Conservation (phyloP, 2,113 vertebrate genomes). For the Daphoenositta chrysoptera region DNA sequence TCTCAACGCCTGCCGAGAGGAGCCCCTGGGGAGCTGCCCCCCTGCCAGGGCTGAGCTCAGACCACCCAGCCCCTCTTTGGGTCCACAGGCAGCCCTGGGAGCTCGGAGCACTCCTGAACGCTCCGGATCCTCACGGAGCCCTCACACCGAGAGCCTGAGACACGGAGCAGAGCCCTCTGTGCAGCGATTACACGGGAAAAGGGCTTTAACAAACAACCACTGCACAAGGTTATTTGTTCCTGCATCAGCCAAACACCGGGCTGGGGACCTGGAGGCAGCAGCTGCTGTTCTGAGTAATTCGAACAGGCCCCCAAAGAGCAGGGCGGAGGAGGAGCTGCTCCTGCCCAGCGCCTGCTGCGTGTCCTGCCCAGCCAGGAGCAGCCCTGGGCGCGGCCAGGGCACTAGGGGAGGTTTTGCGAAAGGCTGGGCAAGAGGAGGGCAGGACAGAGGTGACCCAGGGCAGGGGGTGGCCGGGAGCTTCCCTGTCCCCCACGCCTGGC, state of each 20-base stretch:
- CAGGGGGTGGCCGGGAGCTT: no score
- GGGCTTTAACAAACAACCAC: rapidly evolving
- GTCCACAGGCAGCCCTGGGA: rapidly evolving
- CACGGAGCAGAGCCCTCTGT: neutral
- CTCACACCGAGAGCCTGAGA: rapidly evolving
- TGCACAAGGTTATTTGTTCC: neutral
- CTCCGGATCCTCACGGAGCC: rapidly evolving
- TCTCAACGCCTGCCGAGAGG: rapidly evolving
- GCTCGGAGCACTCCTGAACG: rapidly evolving
- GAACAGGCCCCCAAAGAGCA: neutral
- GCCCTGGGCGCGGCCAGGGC: neutral
- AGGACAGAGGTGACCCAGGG: no score
- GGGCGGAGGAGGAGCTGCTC: neutral
- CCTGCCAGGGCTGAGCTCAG: neutral
- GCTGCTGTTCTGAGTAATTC: neutral
- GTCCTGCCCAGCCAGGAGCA: neutral
- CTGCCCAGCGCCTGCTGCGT: rapidly evolving
- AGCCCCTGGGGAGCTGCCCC: neutral
- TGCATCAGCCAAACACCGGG: neutral
- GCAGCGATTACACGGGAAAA: neutral
- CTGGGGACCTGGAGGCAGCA: neutral
- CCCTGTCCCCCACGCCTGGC: no score
- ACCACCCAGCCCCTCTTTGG: rapidly evolving
- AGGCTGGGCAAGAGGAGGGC: neutral
- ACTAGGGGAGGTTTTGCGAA: neutral